Conservation (phyloP, 2,888 invertebrate species). For the Caenorhabditis drosophilae region DNA sequence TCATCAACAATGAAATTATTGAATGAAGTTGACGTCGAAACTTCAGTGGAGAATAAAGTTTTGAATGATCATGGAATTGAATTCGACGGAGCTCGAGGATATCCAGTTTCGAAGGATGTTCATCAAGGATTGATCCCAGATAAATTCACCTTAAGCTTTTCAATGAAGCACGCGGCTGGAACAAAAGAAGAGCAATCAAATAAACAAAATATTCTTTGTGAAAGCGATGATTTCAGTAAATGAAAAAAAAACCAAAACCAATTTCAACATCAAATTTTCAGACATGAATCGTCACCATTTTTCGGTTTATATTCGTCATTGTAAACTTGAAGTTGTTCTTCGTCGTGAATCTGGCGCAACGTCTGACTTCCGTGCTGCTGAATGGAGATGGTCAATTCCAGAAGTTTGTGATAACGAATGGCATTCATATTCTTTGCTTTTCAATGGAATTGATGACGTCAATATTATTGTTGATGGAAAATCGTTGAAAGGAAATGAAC, state of each 20-base stretch:
- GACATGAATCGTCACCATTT: conserved; percentile 99
- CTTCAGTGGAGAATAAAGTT: conserved; percentile 38
- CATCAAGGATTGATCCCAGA: conserved; percentile 71
- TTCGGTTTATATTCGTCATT: conserved; percentile 93
- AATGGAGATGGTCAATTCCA: conserved; percentile 96
- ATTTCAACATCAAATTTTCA: conserved; percentile 69
- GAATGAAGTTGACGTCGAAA: conserved; percentile 72
- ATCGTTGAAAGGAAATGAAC: conserved; percentile 73
- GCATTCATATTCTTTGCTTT: conserved; percentile 95
- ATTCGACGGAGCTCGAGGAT: conserved; percentile 80
- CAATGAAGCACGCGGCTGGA: conserved; percentile 89
- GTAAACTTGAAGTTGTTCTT: conserved; percentile 89
- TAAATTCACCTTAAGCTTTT: conserved; percentile 85
- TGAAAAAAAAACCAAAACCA: conserved; percentile 47
- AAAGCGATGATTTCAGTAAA: conserved; percentile 95
- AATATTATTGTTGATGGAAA: conserved; percentile 61
- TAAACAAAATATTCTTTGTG: conserved; percentile 95
- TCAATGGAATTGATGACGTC: conserved; percentile 82
- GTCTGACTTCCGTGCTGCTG: conserved; percentile 82
- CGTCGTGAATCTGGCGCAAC: conserved; percentile 78
- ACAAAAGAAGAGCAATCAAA: conserved; percentile 80
- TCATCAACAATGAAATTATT: conserved; percentile 25
- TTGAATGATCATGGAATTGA: conserved; percentile 76
- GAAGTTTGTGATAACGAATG: conserved; percentile 91
- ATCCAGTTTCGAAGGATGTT: conserved; percentile 19